Evolutionary conservation across 2,113 vertebrate genomes (phyloP).

Genomic region (Charadrius vociferus): DNA sequence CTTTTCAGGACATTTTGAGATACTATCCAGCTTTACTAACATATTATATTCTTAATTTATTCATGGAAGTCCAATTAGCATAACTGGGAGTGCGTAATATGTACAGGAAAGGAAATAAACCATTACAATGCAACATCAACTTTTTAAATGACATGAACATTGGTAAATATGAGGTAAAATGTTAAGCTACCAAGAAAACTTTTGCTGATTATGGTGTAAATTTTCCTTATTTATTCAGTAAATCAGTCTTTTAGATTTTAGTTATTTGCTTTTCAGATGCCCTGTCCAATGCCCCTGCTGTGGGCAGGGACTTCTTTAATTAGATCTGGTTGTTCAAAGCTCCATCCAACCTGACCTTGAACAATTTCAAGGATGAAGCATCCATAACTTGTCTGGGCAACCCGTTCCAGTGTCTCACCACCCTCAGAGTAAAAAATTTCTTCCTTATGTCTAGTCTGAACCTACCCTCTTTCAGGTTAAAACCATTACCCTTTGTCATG

Average conservation of each 20-base stretch:
- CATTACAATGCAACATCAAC: neutral
- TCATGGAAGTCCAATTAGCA: neutral
- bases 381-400: neutral
- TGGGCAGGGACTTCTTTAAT: neutral
- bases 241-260: neutral
- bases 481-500: neutral
- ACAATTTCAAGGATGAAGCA: neutral
- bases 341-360: neutral
- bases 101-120: neutral
- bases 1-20: neutral
- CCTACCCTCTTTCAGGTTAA: neutral
- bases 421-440: accelerated
- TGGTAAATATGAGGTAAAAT: neutral
- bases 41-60: neutral
- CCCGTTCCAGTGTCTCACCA: neutral
- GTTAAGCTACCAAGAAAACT: neutral
- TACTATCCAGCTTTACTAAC: neutral
- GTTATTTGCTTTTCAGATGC: neutral
- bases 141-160: neutral
- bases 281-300: neutral
- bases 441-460: neutral
- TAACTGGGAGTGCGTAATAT: neutral
- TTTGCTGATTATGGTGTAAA: neutral
- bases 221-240: neutral
- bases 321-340: neutral